Conservation (phyloP, 2,113 vertebrate species). For the Ginglymostoma cirratum region DNA sequence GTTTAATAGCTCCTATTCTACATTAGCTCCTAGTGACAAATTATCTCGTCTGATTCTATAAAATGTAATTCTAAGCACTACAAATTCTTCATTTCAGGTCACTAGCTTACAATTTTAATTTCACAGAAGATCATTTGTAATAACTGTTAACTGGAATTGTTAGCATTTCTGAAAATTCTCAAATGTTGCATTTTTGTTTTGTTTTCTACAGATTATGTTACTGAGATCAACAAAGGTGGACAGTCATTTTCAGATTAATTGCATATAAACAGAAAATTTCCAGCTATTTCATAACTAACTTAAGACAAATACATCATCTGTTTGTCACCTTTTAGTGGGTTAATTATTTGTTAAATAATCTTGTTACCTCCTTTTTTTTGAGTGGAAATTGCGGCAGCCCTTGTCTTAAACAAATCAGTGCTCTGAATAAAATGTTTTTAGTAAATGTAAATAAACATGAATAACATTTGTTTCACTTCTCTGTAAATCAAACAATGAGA, state of each 20-base stretch:
- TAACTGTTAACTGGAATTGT: not conserved
- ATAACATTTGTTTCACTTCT: not conserved
- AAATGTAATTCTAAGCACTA: not conserved
- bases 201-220: not conserved
- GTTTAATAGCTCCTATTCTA: not conserved
- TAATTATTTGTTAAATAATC: not conserved
- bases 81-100: constrained; percentile 15
- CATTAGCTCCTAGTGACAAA: not conserved
- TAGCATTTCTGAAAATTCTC: not conserved
- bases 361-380: not conserved
- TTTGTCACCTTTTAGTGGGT: not conserved
- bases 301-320: not conserved
- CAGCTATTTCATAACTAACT: not conserved
- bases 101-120: not conserved
- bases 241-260: not conserved
- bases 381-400: not conserved
- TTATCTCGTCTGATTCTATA: not conserved
- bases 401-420: not conserved
- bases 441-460: not conserved
- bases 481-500: not conserved
- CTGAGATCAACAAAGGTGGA: not conserved
- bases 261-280: not conserved
- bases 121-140: not conserved
- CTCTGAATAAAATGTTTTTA: not conserved
- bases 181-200: not conserved